Evolutionary conservation across 2,888 invertebrate genomes (phyloP), one percentile per base, ranked within the genome.

Genomic region (Desoria tigrina): DNA sequence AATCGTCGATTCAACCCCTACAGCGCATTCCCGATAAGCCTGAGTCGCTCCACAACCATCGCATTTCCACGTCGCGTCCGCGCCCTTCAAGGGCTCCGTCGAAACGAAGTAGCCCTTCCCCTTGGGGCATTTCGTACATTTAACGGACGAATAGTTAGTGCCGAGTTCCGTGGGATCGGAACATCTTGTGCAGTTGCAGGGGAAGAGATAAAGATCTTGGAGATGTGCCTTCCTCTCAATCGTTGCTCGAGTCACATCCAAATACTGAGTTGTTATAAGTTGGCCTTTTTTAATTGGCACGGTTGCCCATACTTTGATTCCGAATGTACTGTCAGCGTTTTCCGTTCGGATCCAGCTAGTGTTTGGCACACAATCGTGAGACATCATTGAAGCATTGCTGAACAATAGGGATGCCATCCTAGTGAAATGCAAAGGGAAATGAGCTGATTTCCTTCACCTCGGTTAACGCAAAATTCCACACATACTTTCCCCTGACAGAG

Each of bases 291-390:
- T 71, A 54, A 71, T 71, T 68, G 68, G 71, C 58, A 68, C 68
- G 23, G 71, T 71, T n/a, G 71, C 71, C 71, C 71, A 71, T 59
- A 71, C 66, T 60, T 68, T 71, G 53, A 71, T 71, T 57, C 65
- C 62, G 60, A 71, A 71, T n/a, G 64, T 51, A 59, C 68, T 68
- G 60, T 68, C 71, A 21, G 68, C 49, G 62, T 71, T 71, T 42
- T 71, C 71, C n/a, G 66, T 57, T 24, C 71, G 58, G 28, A 66
- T 54, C 71, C 71, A 71, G 56, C 62, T 64, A 27, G 71, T 71
- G 60, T 71, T 71, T 61, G 71, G 71, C 56, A 66, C 66, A 49
- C 71, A 71, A 42, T 68, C 68, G 50, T 71, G 71, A 26, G 71
- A 71, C 71, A 71, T 68, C 71, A 71, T 71, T 51, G 63, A 63